Base-by-base conservation (phyloP, 2,888 invertebrate species). In the Eupithecia tripunctaria region DNA sequence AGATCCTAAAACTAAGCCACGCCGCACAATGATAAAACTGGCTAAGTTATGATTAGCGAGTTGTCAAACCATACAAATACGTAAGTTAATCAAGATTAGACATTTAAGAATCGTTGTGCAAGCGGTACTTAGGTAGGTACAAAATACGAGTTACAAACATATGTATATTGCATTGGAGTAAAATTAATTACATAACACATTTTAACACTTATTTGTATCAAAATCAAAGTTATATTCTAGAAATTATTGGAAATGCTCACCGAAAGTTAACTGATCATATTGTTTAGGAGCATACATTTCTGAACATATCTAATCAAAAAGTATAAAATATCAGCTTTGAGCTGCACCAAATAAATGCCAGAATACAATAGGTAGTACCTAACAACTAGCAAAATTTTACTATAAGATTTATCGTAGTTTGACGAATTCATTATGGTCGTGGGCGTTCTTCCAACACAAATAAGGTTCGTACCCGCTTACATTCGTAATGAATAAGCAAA, bases 81-180 rank as follows among this genome's bases (percentile, higher is more conserved):
- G n/a, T n/a, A n/a, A n/a, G n/a, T n/a, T n/a, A n/a, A n/a, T n/a
- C n/a, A n/a, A n/a, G n/a, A n/a, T n/a, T n/a, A n/a, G n/a, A n/a
- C n/a, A n/a, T n/a, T n/a, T n/a, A n/a, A n/a, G n/a, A n/a, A n/a
- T n/a, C n/a, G n/a, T n/a, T n/a, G n/a, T n/a, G n/a, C n/a, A n/a
- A n/a, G n/a, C n/a, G n/a, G n/a, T n/a, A n/a, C n/a, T n/a, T n/a
- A n/a, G n/a, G 56, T 56, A 21, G 21, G 21, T 56, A 56, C 25
- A 74, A 74, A 69, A 73, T 70, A 67, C 51, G 65, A 70, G 41
- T 72, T 21, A 32, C 63, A 69, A 73, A 72, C 51, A 75, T 5
- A 25, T 12, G 21, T 12, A 2, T 10, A 10, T 47, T 47, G 47
- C 5, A 47, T 43, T 18, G 1, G 43, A 15, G 18, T 43, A 43